These are phyloP conservation scores for Anaspis maculata DNA, from an alignment of 2,888 invertebrate genomes.

Conservation along the genomic window DNA sequence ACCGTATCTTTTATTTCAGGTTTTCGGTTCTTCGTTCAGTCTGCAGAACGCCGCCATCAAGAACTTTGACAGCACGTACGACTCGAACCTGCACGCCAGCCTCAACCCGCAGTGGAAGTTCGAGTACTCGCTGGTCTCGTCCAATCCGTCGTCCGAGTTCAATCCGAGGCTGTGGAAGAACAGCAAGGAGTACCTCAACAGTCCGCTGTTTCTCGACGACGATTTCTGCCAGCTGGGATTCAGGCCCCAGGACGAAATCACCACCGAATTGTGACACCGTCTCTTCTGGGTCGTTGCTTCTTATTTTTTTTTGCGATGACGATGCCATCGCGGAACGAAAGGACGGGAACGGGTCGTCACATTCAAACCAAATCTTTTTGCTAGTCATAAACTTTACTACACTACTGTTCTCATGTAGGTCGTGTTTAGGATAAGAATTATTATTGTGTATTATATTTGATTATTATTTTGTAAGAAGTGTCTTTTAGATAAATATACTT, in stretches of 20 bases:
- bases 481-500: too few relatives aligned
- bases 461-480: too few relatives aligned
- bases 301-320: too few relatives aligned
- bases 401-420: too few relatives aligned
- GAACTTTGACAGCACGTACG: slow-evolving; percentile 36
- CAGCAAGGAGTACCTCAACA: slow-evolving; percentile 40
- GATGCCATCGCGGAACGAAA: too few relatives aligned
- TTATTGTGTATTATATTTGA: too few relatives aligned
- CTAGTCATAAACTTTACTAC: slow-evolving; percentile 10
- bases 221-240: slow-evolving; percentile 78
- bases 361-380: slow-evolving; percentile 10
- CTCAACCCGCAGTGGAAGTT: slow-evolving; percentile 50
- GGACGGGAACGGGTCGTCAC: slow-evolving; percentile 3
- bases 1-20: too few relatives aligned
- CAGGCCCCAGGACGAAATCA: slow-evolving; percentile 81
- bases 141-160: slow-evolving; percentile 41
- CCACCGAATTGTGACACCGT: slow-evolving; percentile 73
- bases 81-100: slow-evolving; percentile 28
- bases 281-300: too few relatives aligned
- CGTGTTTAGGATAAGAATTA: too few relatives aligned
- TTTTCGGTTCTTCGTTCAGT: slow-evolving; percentile 35
- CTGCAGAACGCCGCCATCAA: slow-evolving; percentile 36
- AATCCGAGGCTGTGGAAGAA: slow-evolving; percentile 43
- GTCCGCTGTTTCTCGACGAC: slow-evolving; percentile 65
- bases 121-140: slow-evolving; percentile 39